phyloP scores from a whole-genome alignment of 2,113 vertebrate species.

The Oriolus oriolus region DNA sequence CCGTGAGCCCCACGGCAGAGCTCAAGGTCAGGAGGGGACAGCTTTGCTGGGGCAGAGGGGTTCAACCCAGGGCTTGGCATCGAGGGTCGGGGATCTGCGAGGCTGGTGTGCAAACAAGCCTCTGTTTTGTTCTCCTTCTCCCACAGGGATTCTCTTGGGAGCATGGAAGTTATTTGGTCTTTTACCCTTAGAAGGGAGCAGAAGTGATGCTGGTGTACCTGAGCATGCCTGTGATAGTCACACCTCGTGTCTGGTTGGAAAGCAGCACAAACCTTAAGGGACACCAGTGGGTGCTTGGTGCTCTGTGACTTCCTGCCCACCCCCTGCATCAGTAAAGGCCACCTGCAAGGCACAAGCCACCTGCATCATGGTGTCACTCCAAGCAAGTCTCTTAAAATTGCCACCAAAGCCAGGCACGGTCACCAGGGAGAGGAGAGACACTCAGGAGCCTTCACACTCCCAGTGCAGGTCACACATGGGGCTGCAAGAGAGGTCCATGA shows the following conservation, averaged over 20 bases:
- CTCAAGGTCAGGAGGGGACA: not conserved
- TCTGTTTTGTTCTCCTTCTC: not conserved
- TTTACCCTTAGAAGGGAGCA: not conserved
- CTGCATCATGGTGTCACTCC: not conserved
- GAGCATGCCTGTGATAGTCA: not conserved
- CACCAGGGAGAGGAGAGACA: not conserved
- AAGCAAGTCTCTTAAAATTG: not conserved
- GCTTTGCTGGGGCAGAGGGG: not conserved
- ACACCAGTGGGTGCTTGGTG: not conserved
- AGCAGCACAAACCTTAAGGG: not conserved
- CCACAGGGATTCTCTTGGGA: not conserved
- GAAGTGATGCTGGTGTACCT: not conserved
- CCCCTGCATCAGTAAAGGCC: not conserved
- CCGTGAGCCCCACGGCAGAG: not conserved
- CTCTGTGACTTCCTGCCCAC: not conserved
- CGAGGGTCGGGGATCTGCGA: not conserved
- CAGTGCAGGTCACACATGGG: accelerated
- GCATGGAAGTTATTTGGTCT: accelerated
- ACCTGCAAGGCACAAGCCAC: accelerated
- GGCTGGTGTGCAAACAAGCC: not conserved
- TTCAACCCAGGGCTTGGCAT: not conserved
- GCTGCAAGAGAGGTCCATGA: not conserved
- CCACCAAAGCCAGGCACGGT: not conserved
- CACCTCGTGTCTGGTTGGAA: not conserved
- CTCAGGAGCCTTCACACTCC: not conserved